Conservation (phyloP, 37 sponge, comb jelly and placozoan species). For the Geodia barretti region DNA sequence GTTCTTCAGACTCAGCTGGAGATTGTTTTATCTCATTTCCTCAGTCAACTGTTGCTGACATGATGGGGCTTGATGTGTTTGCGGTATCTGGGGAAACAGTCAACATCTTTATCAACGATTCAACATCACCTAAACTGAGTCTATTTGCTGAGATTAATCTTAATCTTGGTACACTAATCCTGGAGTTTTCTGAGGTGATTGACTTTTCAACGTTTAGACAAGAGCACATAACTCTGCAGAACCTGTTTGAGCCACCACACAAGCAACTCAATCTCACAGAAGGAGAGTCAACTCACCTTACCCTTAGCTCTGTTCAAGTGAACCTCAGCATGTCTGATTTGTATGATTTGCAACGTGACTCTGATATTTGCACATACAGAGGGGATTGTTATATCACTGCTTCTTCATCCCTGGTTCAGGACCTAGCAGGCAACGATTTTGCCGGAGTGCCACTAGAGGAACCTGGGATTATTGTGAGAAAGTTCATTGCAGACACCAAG, state of each 20-base stretch:
- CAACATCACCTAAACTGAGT: slow-evolving; percentile 59
- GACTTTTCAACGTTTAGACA: slow-evolving; percentile 56
- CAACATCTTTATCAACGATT: slow-evolving; percentile 61
- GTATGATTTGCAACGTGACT: slow-evolving; percentile 58
- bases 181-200: slow-evolving; percentile 79
- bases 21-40: slow-evolving; percentile 72
- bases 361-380: slow-evolving; percentile 73
- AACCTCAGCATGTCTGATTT: slow-evolving; percentile 71
- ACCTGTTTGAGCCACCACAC: slow-evolving; percentile 73
- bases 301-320: slow-evolving; percentile 44
- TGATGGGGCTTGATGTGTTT: slow-evolving; percentile 50
- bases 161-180: slow-evolving; percentile 62
- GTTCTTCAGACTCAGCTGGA: slow-evolving; percentile 29
- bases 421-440: slow-evolving; percentile 71
- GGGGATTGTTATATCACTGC: slow-evolving; percentile 80
- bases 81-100: slow-evolving; percentile 27
- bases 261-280: slow-evolving; percentile 63
- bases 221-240: slow-evolving; percentile 68
- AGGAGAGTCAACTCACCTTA: slow-evolving; percentile 33
- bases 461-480: slow-evolving; percentile 69
- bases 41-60: slow-evolving; percentile 55
- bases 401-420: slow-evolving; percentile 45
- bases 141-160: slow-evolving; percentile 78
- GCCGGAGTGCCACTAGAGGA: slow-evolving; percentile 30
- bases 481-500: slow-evolving; percentile 57